phyloP scores from a whole-genome alignment of 1,140 invertebrate species.

The Mactra quadrangularis region DNA sequence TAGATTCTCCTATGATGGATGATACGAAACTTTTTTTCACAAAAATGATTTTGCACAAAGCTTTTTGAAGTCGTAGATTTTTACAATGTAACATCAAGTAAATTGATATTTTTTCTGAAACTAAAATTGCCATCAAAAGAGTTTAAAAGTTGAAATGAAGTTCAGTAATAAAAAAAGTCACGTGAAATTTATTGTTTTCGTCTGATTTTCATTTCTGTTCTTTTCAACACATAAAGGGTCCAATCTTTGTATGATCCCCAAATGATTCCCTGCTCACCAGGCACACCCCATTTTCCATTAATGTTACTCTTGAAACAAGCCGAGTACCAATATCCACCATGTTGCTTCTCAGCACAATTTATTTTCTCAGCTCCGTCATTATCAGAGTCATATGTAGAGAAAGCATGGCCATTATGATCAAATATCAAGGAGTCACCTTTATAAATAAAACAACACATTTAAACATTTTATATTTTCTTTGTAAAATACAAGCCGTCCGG shows the following conservation, averaged over 20 bases:
- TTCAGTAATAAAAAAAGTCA: too few species aligned
- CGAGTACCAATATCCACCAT: slow-evolving; percentile 59
- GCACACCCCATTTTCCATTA: slow-evolving; percentile 48
- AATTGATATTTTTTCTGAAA: too few species aligned
- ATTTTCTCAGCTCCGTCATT: slow-evolving; percentile 8
- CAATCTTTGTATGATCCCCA: slow-evolving; percentile 51
- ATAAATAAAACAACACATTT: neutral
- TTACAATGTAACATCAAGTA: too few species aligned
- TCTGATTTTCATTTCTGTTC: slow-evolving; percentile 45
- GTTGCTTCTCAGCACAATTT: slow-evolving; percentile 49
- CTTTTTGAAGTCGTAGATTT: too few species aligned
- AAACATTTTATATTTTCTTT: neutral
- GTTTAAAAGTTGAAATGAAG: too few species aligned
- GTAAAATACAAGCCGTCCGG: too few species aligned
- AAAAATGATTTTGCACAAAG: too few species aligned
- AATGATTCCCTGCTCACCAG: slow-evolving; percentile 37
- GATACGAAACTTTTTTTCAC: too few species aligned
- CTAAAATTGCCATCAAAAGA: too few species aligned
- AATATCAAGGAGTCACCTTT: slow-evolving; percentile 33
- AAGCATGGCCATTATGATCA: slow-evolving; percentile 49
- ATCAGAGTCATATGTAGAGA: slow-evolving; percentile 46
- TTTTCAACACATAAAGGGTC: slow-evolving; percentile 37
- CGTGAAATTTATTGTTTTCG: slow-evolving; percentile 1
- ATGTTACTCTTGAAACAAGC: slow-evolving; percentile 53
- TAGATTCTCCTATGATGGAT: too few species aligned